phyloP scores from a whole-genome alignment of 2,797 vertebrate genomes.

The Danio aesculapii region DNA sequence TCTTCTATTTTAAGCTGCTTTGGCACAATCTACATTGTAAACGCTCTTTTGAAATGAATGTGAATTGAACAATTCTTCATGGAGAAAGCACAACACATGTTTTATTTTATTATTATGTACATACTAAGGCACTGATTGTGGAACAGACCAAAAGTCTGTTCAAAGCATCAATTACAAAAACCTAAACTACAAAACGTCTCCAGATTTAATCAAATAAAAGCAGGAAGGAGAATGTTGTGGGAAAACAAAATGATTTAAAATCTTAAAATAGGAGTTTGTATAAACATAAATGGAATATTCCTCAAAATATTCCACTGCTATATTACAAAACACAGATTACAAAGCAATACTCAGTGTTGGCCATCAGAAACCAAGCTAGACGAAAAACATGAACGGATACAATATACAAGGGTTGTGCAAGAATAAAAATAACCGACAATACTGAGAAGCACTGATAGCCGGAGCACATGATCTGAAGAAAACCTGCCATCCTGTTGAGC shows the following conservation, averaged over 20 bases:
- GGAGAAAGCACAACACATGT: neutral
- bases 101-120: conserved; percentile 16
- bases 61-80: no score
- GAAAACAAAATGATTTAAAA: neutral
- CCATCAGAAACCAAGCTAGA: neutral
- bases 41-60: no score
- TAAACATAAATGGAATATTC: neutral
- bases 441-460: conserved; percentile 4
- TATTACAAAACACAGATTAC: conserved; percentile 20
- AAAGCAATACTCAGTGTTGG: neutral
- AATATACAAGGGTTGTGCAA: conserved; percentile 3
- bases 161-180: conserved; percentile 1
- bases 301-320: neutral
- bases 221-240: neutral
- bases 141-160: neutral
- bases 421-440: neutral
- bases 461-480: neutral
- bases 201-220: neutral
- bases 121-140: conserved; percentile 28
- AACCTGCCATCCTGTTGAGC: neutral
- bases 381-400: neutral
- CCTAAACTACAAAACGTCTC: neutral
- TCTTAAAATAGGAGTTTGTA: neutral
- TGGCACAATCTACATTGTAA: no score
- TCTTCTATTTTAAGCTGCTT: no score